These are phyloP conservation scores for Leptinotarsa defecta DNA, from an alignment of 1,140 invertebrate genomes.

Conservation along the genomic window DNA sequence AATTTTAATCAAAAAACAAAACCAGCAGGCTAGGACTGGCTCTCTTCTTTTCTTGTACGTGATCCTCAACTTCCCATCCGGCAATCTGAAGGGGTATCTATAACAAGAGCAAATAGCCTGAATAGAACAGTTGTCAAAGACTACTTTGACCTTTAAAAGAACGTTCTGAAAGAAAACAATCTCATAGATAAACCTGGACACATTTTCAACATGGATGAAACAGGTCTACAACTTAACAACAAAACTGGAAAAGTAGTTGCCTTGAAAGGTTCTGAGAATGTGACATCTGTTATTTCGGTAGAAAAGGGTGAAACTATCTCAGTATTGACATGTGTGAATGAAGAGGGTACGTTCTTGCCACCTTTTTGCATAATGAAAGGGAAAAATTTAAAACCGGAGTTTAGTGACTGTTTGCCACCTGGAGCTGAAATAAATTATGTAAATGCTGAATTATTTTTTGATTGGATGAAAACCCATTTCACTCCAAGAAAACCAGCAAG, in stretches of 20 bases:
- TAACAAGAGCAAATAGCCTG: too few relatives aligned
- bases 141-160: too few relatives aligned
- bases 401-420: neutral
- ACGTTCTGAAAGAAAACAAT: too few relatives aligned
- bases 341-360: neutral
- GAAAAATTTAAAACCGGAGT: neutral
- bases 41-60: too few relatives aligned
- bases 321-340: neutral
- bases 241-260: neutral
- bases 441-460: neutral
- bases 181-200: too few relatives aligned
- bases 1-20: too few relatives aligned
- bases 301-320: neutral
- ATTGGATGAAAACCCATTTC: neutral
- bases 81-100: too few relatives aligned
- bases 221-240: too few relatives aligned
- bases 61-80: too few relatives aligned
- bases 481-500: neutral
- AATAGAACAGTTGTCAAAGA: too few relatives aligned
- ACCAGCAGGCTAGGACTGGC: too few relatives aligned
- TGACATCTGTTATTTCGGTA: neutral
- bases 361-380: neutral
- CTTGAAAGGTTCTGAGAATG: neutral
- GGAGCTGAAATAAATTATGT: neutral
- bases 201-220: too few relatives aligned